Evolutionary conservation across 2,797 vertebrate genomes (phyloP).

Genomic region (Myiotriccus ornatus): DNA sequence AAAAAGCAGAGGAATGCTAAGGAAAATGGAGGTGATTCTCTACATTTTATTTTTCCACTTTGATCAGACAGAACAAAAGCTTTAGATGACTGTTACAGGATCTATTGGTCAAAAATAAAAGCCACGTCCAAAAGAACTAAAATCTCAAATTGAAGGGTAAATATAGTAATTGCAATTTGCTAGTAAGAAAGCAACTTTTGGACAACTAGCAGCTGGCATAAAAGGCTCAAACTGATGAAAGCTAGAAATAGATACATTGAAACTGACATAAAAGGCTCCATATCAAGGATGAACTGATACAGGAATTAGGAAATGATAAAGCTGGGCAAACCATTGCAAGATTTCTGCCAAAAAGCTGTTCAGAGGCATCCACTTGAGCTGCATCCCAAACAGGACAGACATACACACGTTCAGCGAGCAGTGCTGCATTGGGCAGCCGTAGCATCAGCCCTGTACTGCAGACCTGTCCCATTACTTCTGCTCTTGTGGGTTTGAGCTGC

Average conservation of each 20-base stretch:
- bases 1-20: not conserved
- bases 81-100: not conserved
- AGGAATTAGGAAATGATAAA: not conserved
- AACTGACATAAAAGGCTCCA: not conserved
- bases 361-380: not conserved
- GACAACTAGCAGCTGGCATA: not conserved
- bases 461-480: not conserved
- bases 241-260: not conserved
- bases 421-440: rapidly evolving
- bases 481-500: not conserved
- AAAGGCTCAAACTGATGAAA: not conserved
- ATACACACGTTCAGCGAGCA: rapidly evolving
- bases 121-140: not conserved
- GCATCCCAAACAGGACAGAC: not conserved
- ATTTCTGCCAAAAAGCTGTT: conserved; percentile 38
- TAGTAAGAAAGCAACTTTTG: not conserved
- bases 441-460: rapidly evolving
- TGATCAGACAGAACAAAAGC: not conserved
- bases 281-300: not conserved
- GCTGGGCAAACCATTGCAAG: not conserved
- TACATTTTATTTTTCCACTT: not conserved
- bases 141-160: not conserved
- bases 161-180: not conserved
- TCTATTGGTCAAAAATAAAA: not conserved
- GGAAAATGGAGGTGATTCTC: not conserved